phyloP scores from a whole-genome alignment of 2,797 vertebrate genomes.

The Leucoraja ocellata region DNA sequence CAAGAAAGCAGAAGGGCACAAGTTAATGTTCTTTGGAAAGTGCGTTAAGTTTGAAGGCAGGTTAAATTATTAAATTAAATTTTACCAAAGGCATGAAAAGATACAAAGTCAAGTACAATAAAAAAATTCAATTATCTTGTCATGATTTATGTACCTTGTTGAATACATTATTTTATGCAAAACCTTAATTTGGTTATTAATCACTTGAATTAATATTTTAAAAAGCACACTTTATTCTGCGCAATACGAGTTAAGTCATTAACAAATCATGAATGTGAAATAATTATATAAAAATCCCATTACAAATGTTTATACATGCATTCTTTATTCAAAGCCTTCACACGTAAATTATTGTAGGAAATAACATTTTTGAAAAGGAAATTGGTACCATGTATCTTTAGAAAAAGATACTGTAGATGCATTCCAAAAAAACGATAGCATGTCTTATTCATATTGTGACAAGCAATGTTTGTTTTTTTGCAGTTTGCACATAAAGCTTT shows the following conservation, averaged over 20 bases:
- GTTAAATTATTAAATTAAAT: neutral
- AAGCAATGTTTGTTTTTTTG: conserved; percentile 2
- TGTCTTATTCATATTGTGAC: conserved; percentile 12
- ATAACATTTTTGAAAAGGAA: neutral
- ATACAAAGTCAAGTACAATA: neutral
- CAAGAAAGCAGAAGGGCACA: too few relatives aligned
- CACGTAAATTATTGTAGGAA: neutral
- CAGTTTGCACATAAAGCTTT: neutral
- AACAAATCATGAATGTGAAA: conserved; percentile 19
- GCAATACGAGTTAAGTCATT: neutral
- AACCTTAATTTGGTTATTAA: neutral
- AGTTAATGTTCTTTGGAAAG: too few relatives aligned
- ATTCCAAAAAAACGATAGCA: neutral
- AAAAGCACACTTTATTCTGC: neutral
- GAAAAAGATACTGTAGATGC: neutral
- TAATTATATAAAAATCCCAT: conserved; percentile 12
- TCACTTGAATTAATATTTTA: neutral
- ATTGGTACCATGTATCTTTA: neutral
- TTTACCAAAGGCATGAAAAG: neutral
- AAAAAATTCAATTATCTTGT: neutral
- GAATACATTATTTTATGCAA: neutral
- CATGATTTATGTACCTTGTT: neutral
- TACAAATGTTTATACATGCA: conserved; percentile 19
- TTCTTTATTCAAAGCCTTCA: neutral
- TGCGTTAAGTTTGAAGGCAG: neutral